These are phyloP conservation scores for Mesodorylaimus sp. DNA, from an alignment of 2,888 invertebrate species.

Conservation along the genomic window DNA sequence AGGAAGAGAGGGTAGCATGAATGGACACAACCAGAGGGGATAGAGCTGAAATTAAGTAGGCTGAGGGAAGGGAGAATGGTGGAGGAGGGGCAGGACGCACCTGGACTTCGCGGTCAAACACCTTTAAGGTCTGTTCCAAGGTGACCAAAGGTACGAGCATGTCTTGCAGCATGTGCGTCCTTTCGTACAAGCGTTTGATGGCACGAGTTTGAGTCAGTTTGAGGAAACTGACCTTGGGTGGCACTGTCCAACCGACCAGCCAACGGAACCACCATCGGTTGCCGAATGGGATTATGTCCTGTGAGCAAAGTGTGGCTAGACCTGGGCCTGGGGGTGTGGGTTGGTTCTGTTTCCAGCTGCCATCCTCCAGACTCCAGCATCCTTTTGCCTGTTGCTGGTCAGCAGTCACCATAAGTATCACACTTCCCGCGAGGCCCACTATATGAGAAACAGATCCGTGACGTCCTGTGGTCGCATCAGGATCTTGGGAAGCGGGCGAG, in stretches of 20 bases:
- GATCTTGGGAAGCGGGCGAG: too few relatives aligned
- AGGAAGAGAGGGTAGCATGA: constrained; percentile 45
- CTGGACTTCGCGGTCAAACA: constrained; percentile 49
- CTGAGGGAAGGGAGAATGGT: too few relatives aligned
- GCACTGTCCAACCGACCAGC: constrained; percentile 59
- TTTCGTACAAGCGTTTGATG: constrained; percentile 50
- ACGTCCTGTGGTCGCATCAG: too few relatives aligned
- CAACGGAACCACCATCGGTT: constrained; percentile 53
- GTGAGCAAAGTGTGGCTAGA: too few relatives aligned
- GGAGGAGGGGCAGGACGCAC: constrained; percentile 35
- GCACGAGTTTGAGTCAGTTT: constrained; percentile 56
- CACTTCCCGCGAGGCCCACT: too few relatives aligned
- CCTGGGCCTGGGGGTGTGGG: too few relatives aligned
- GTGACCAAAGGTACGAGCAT: constrained; percentile 53
- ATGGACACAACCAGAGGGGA: constrained; percentile 65
- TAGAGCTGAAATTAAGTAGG: constrained; percentile 43
- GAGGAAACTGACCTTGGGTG: constrained; percentile 58
- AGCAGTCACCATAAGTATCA: too few relatives aligned
- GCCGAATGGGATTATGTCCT: constrained; percentile 66
- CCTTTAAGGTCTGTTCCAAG: constrained; percentile 43
- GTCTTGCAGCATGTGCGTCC: constrained; percentile 57
- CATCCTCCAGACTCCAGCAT: too few relatives aligned
- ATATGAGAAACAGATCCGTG: too few relatives aligned
- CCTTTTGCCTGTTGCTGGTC: too few relatives aligned
- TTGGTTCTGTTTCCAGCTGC: too few relatives aligned